phyloP scores from a whole-genome alignment of 2,113 vertebrate species.

The Tyto alba region DNA sequence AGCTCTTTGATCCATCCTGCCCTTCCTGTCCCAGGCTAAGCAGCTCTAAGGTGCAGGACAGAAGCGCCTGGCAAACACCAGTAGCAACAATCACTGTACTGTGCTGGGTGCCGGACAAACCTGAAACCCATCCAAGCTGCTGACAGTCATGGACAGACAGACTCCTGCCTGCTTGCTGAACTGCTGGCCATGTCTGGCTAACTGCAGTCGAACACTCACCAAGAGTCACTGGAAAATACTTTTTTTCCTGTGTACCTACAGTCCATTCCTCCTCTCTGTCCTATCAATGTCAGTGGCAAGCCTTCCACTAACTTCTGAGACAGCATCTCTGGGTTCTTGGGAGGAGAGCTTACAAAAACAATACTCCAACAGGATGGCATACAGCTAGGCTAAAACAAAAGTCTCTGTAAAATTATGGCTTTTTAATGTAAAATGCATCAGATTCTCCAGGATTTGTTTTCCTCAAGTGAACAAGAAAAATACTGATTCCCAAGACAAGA shows the following conservation, averaged over 20 bases:
- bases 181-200: neutral
- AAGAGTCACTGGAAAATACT: fast-evolving
- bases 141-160: neutral
- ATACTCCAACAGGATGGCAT: neutral
- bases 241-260: fast-evolving
- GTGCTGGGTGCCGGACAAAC: neutral
- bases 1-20: neutral
- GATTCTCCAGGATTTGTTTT: neutral
- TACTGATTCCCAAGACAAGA: neutral
- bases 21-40: neutral
- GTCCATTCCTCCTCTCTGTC: neutral
- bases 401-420: neutral
- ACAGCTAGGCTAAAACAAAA: neutral
- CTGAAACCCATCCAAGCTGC: neutral
- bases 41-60: neutral
- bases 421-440: neutral
- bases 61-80: neutral
- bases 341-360: neutral
- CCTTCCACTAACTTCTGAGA: neutral
- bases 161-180: neutral
- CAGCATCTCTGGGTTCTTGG: neutral
- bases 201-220: neutral
- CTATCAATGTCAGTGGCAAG: neutral
- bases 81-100: fast-evolving
- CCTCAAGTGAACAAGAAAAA: constrained; percentile 2